Percentiles rank a stretch among this genome's conserved stretches.
These are phyloP conservation scores for Pelobates cultripes DNA, from an alignment of 2,797 vertebrate genomes.

Conservation along the genomic window DNA sequence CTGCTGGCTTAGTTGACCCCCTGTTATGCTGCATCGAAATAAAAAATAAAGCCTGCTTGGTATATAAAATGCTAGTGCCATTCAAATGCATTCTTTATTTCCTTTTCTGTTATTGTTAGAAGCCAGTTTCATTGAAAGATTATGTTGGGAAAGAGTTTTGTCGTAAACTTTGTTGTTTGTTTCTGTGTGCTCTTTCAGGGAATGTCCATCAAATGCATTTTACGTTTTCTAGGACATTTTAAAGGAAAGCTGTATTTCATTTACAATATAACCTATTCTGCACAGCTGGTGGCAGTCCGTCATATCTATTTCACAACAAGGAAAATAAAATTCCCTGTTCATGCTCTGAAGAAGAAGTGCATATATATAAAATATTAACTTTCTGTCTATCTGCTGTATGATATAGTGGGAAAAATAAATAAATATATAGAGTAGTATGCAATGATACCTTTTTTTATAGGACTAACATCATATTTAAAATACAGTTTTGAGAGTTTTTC, in stretches of 20 bases:
- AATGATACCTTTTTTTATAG: too few species aligned
- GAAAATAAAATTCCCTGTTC: slow-evolving; percentile 62
- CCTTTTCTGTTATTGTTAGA: slow-evolving; percentile 41
- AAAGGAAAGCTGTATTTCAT: slow-evolving; percentile 46
- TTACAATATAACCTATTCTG: slow-evolving; percentile 66
- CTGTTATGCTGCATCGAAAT: slow-evolving; percentile 36
- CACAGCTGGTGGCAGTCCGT: slow-evolving; percentile 58
- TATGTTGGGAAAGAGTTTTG: slow-evolving; percentile 31
- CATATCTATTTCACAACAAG: slow-evolving; percentile 67
- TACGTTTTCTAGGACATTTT: slow-evolving; percentile 34
- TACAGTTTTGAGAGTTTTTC: too few species aligned
- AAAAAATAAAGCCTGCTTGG: slow-evolving; percentile 37
- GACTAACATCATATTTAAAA: too few species aligned
- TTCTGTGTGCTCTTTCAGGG: slow-evolving; percentile 58
- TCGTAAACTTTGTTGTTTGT: slow-evolving; percentile 56
- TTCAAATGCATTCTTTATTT: slow-evolving; percentile 43
- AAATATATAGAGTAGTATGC: too few species aligned
- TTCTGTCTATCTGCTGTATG: background rate
- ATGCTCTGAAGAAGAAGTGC: slow-evolving; percentile 56
- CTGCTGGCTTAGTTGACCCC: slow-evolving; percentile 43
- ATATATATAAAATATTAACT: slow-evolving; percentile 20
- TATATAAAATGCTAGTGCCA: slow-evolving; percentile 47
- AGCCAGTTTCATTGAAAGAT: slow-evolving; percentile 32
- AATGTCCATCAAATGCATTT: slow-evolving; percentile 50
- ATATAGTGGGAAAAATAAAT: too few species aligned